phyloP scores from a whole-genome alignment of 2,113 vertebrate genomes.

The Lophius piscatorius region DNA sequence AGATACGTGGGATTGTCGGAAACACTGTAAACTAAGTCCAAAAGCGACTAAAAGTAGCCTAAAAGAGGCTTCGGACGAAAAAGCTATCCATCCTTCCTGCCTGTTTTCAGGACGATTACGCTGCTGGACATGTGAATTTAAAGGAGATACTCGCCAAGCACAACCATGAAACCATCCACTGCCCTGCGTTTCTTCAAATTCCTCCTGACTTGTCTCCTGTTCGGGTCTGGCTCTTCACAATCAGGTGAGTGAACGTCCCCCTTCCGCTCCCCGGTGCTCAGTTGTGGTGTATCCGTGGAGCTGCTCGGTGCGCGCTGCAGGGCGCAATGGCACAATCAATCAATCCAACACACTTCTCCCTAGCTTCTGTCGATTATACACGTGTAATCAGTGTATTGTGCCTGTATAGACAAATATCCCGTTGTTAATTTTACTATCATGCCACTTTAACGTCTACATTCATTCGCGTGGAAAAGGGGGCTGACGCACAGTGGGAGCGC shows the following conservation, averaged over 20 bases:
- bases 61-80: conserved; percentile 44
- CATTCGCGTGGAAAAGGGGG: not conserved
- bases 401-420: not conserved
- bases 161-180: conserved; percentile 79
- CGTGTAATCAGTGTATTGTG: not conserved
- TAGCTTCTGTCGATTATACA: not conserved
- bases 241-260: conserved; percentile 85
- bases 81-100: conserved; percentile 44
- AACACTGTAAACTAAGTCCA: conserved; percentile 55
- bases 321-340: conserved; percentile 33
- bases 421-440: conserved; percentile 1
- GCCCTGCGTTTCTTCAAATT: conserved; percentile 83
- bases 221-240: conserved; percentile 84
- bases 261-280: conserved; percentile 30
- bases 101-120: conserved; percentile 66
- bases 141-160: conserved; percentile 73
- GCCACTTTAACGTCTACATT: not conserved
- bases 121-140: conserved; percentile 82
- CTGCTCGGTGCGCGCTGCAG: conserved; percentile 53
- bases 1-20: conserved; percentile 32
- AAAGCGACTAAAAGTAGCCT: conserved; percentile 54
- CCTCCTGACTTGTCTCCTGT: conserved; percentile 79
- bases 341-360: conserved; percentile 8
- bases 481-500: not conserved
- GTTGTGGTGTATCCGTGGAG: conserved; percentile 20